These are phyloP conservation scores for Protobothrops mucrosquamatus DNA, from an alignment of 2,113 vertebrate genomes.

Conservation along the genomic window DNA sequence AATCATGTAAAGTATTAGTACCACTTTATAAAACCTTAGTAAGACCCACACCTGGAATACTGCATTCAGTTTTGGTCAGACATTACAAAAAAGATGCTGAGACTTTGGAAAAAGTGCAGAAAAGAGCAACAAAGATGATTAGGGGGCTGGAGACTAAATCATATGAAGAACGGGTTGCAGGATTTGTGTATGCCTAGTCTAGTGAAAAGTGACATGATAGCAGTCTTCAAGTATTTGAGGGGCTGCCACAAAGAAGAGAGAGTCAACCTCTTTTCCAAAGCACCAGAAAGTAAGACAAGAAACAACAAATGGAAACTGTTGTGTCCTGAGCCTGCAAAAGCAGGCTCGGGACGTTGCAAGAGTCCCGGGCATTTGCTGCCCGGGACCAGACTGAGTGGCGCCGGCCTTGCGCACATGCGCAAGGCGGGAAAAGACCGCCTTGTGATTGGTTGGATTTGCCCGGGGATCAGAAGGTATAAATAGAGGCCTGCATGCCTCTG, in stretches of 20 bases:
- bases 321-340: no score
- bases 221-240: not conserved
- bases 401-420: no score
- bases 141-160: not conserved
- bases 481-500: no score
- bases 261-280: not conserved
- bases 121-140: not conserved
- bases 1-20: not conserved
- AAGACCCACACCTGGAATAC: not conserved
- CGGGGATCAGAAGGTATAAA: no score
- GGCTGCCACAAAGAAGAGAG: not conserved
- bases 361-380: no score
- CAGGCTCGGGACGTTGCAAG: no score
- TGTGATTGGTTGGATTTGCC: no score
- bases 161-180: not conserved
- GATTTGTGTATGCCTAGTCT: not conserved
- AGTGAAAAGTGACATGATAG: not conserved
- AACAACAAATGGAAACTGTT: no score
- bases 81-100: not conserved
- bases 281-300: not conserved
- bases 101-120: not conserved
- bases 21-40: not conserved
- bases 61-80: not conserved
- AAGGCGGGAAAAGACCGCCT: no score
- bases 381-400: no score